A percentile compares a stretch with the other conserved stretches of the same genome.
Evolutionary conservation across 2,797 vertebrate genomes (phyloP).

Genomic region (Sebastes paucispinis): DNA sequence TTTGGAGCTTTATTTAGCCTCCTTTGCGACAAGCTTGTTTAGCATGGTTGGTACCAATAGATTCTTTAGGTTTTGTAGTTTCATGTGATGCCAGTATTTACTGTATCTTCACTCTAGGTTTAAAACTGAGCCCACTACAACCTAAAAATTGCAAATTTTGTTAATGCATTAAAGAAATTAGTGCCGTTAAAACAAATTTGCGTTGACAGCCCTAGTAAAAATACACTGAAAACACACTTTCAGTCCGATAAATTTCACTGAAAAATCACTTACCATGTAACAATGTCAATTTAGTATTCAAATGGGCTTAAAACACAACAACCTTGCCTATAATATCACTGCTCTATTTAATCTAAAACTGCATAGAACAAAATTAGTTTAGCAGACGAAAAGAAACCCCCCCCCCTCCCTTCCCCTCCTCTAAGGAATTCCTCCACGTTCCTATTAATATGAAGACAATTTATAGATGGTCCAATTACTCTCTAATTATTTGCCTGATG

Average conservation of each 20-base stretch:
- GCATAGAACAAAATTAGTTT: not conserved
- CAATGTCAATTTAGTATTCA: not conserved
- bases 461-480: conserved; percentile 46
- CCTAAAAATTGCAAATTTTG: too few species aligned
- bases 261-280: not conserved
- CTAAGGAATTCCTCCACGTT: conserved; percentile 3
- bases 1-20: too few species aligned
- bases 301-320: not conserved
- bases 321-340: not conserved
- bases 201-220: too few species aligned
- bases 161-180: too few species aligned
- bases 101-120: too few species aligned
- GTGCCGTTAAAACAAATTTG: too few species aligned
- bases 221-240: not conserved
- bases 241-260: not conserved
- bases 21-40: too few species aligned
- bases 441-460: conserved; percentile 41
- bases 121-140: too few species aligned
- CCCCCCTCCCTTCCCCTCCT: not conserved
- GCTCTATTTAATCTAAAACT: conserved; percentile 15
- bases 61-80: too few species aligned
- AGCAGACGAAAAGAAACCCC: not conserved
- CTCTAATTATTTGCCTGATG: conserved; percentile 27
- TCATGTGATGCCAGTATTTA: too few species aligned
- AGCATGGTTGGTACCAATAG: too few species aligned